Base-by-base conservation (phyloP, 2,113 vertebrate genomes). In the Otus sunia region DNA sequence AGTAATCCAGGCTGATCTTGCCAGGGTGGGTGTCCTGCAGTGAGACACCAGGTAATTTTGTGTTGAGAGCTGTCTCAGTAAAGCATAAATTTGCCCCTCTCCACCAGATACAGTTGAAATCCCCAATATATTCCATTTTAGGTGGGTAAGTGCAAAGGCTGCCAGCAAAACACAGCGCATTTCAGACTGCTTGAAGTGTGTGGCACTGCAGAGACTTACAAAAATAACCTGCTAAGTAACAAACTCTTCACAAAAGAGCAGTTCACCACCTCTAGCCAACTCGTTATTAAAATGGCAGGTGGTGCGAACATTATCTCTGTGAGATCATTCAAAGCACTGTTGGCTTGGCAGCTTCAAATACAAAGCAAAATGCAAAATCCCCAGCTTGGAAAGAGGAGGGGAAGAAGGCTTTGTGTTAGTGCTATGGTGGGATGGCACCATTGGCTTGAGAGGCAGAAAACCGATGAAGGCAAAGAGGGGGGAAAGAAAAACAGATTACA, bases 21-120 rank as follows among this genome's bases (percentile, higher is more conserved):
- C 39, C 34, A 25, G 30, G 18, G 13, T 82, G 78, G 9, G 64
- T 43, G 68, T 41, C 85, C 98, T 98, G 96, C 25, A 88, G 69
- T 9, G 66, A 49, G 60, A 91, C 37, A 92, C 39, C 11, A 12
- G 64, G 64, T 69, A 29, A 59, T 62, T 23, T 41, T 37, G 30
- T 45, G 29, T 58, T 66, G 49, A 88, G 55, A 59, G 12, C 26
- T 75, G 21, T 16, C n/a, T 72, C 85, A 62, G 12, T 30, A 68
- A 84, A 91, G n/a, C 10, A 23, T 13, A 53, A 15, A 47, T 71
- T 72, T 45, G 4, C 7, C 37, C 25, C 9, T 55, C 20, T 79
- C 22, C 17, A 41, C 25, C 25, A 67, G 60, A 45, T 25, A 45
- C 32, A 80, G n/a, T 6, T 80, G 72, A 71, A 92, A 81, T 87